Conservation (phyloP, 2,113 vertebrate genomes). For the Excalfactoria chinensis region DNA sequence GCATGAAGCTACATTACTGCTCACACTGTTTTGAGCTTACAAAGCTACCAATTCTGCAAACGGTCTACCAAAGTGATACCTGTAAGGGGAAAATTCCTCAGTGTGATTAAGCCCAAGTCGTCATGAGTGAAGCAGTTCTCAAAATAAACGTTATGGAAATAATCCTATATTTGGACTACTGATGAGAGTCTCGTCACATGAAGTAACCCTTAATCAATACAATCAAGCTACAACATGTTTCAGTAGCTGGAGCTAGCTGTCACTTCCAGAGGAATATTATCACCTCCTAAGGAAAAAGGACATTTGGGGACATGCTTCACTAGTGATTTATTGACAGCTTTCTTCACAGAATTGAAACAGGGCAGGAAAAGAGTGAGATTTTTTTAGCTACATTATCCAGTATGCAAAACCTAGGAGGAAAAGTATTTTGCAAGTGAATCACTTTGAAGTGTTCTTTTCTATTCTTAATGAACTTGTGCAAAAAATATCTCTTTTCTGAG, state of each 20-base stretch:
- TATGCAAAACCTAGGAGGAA: neutral
- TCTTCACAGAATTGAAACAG: neutral
- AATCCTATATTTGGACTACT: slow-evolving; percentile 11
- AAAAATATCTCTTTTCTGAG: neutral
- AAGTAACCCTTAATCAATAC: neutral
- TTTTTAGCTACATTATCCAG: neutral
- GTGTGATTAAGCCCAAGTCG: neutral
- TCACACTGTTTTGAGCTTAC: neutral
- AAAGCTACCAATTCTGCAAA: neutral
- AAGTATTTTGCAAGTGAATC: neutral
- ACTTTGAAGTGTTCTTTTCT: neutral
- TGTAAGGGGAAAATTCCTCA: neutral
- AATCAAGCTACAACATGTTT: neutral
- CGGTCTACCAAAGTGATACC: neutral
- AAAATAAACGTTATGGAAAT: neutral
- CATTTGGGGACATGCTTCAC: neutral
- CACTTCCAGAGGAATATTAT: neutral
- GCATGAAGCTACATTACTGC: neutral
- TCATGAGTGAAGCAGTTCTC: neutral
- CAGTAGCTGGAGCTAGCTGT: neutral
- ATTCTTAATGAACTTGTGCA: neutral
- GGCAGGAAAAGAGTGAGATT: fast-evolving
- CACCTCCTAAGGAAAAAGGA: slow-evolving; percentile 23
- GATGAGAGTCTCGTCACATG: neutral
- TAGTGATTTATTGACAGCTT: neutral